Base-by-base conservation (phyloP, 23 tunicate genomes). In the Trididemnum miniatum region DNA sequence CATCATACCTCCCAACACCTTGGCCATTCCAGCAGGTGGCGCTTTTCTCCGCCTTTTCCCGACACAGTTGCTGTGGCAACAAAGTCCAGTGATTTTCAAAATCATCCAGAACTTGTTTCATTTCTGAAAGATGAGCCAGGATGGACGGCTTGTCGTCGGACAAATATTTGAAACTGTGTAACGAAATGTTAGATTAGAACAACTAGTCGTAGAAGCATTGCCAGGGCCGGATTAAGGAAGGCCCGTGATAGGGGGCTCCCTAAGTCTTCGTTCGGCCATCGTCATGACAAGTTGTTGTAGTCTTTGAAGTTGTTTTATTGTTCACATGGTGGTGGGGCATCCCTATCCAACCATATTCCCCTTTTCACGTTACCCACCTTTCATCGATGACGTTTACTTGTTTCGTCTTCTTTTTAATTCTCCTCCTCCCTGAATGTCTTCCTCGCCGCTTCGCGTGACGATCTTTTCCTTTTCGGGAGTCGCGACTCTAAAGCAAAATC, bases 21-120 rank as follows among this genome's bases (percentile, higher is more conserved):
- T 22, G 15, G 5, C 67, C 67, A 62, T 62, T 62, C 67, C 67
- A 62, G 26, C 67, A 62, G 26, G 67, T 62, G 67, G 23, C 67
- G 67, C 67, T 62, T 3, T 62, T 24, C 29, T 62, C 67, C 29
- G 26, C 28, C n/a, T 62, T n/a, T 12, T 62, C 26, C 5, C 29
- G 5, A 26, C 67, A 62, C 26, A 62, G 26, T 20, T 20, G 26
- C 23, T 24, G 67, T 22, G 67, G 26, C 26, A 62, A 26, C 67
- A 5, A 22, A 22, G 26, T 62, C 67, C 67, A 62, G 67, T 62
- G 67, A n/a, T 62, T 62, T 5, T 24, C 28, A 62, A 12, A 62
- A 24, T 62, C 67, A 20, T 62, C 29, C 26, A 62, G 15, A 22
- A 62, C 67, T 62, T 62, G 28, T n/a, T 24, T 44, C 9, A 44